Base-by-base conservation (phyloP, 2,113 vertebrate genomes). In the Pontoporia blainvillei region DNA sequence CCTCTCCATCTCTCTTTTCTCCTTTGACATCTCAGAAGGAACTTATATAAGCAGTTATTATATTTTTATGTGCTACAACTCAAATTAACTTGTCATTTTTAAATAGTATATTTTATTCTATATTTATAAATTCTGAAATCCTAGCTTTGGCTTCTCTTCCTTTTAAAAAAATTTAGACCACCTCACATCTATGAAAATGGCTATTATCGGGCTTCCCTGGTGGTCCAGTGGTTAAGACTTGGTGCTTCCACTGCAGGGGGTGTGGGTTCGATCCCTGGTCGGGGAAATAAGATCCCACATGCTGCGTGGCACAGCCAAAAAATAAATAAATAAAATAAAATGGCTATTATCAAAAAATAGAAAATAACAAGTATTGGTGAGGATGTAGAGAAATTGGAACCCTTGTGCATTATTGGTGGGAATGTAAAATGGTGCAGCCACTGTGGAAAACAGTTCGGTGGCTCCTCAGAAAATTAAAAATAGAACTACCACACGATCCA, bases 341-440 rank as follows among this genome's bases (percentile, higher is more conserved):
- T 3, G 11, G n/a, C 44, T 13, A 31, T 29, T 17, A 17, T 20
- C 27, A 18, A 62, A 52, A 52, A 29, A 7, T 13, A 67, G 61
- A 72, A 84, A 34, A 57, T 3, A 52, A 12, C 5, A 18, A 23
- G 41, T 4, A 3, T 5, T 13, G 59, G 34, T 0, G 34, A 92
- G 39, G 34, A 21, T 0, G 13, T 2, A n/a, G 66, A 36, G 59
- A 75, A 18, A 46, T 1, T 1, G 13, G 31, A 20, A 0, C 0
- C 0, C 4, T 6, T 8, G 3, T 8, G 52, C 7, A 3, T 36
- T 20, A 9, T 7, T 0, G 10, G 61, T 0, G 5, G 54, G 39
- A 7, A 13, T 2, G 23, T 12, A 13, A 83, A 62, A 34, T 0
- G 14, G 54, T 0, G 2, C 15, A 1, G 27, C 39, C 1, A 0